Percentiles rank a stretch among this genome's conserved stretches.
Conservation (phyloP, 2,888 invertebrate genomes). For the Minunthozetes semirufus region DNA sequence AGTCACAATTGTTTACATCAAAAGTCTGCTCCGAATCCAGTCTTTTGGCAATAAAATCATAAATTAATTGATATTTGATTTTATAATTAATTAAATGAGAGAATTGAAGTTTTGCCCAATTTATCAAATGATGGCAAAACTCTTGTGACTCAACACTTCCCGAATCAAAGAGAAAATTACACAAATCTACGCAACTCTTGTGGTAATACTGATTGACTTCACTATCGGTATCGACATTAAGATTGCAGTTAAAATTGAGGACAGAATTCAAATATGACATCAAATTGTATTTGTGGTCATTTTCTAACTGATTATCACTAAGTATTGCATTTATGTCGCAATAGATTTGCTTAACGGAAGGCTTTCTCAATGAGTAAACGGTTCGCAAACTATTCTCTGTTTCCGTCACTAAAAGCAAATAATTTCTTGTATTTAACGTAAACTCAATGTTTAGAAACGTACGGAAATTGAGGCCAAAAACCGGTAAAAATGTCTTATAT, state of each 20-base stretch:
- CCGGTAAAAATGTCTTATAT: not conserved
- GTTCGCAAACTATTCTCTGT: not conserved
- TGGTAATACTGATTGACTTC: not conserved
- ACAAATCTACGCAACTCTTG: constrained; percentile 4
- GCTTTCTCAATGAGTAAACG: constrained; percentile 5
- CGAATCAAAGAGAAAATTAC: constrained; percentile 1
- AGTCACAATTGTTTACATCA: not conserved
- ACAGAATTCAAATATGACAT: constrained; percentile 16
- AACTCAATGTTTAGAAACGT: constrained; percentile 13
- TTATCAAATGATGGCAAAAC: not conserved
- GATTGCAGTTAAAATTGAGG: not conserved
- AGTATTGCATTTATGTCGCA: not conserved
- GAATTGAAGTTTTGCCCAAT: constrained; percentile 1
- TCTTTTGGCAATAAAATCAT: not conserved
- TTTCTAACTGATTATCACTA: not conserved
- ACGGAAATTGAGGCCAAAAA: not conserved
- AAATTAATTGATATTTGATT: not conserved
- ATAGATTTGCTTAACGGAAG: not conserved
- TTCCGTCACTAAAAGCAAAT: not conserved
- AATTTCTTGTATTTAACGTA: not conserved
- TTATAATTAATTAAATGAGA: constrained; percentile 1
- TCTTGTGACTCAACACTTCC: not conserved
- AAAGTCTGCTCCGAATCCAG: not conserved
- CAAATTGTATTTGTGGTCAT: not conserved
- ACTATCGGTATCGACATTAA: not conserved